Conservation (phyloP, 1,140 invertebrate species). For the Solenopsis fugax region DNA sequence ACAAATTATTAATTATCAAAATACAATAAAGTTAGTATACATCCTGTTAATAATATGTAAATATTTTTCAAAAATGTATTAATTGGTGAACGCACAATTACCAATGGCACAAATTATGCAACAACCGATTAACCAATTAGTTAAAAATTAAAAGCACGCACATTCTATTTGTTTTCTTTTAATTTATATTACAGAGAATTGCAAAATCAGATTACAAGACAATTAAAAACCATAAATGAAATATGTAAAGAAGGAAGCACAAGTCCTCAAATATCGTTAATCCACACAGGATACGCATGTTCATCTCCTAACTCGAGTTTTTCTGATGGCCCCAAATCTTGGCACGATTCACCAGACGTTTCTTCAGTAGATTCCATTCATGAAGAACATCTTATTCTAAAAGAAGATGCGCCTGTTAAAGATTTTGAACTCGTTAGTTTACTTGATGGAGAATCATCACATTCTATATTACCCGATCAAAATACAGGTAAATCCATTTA, state of each 20-base stretch:
- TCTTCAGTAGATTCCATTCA: constrained; percentile 35
- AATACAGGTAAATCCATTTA: constrained; percentile 37
- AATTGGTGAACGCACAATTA: background rate
- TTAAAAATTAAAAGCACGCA: constrained; percentile 13
- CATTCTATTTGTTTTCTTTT: background rate
- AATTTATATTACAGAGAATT: constrained; percentile 69
- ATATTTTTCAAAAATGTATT: background rate
- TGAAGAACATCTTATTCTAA: background rate
- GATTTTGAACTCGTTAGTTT: constrained; percentile 78
- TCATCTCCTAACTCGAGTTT: constrained; percentile 74
- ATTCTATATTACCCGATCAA: constrained; percentile 53
- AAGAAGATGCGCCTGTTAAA: constrained; percentile 7
- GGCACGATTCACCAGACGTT: constrained; percentile 66
- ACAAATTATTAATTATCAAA: constrained; percentile 65
- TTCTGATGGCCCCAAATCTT: constrained; percentile 67
- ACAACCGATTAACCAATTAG: background rate
- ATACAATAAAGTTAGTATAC: constrained; percentile 73
- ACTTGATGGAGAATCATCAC: constrained; percentile 72
- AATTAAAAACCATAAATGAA: constrained; percentile 66
- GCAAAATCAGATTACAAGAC: constrained; percentile 70
- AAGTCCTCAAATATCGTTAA: constrained; percentile 67
- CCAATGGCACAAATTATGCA: background rate
- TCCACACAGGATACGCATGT: constrained; percentile 54
- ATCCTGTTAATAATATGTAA: background rate
- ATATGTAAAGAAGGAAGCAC: constrained; percentile 44